These are phyloP conservation scores for Luehdorfia chinensis DNA, from an alignment of 1,140 invertebrate species.

Conservation along the genomic window DNA sequence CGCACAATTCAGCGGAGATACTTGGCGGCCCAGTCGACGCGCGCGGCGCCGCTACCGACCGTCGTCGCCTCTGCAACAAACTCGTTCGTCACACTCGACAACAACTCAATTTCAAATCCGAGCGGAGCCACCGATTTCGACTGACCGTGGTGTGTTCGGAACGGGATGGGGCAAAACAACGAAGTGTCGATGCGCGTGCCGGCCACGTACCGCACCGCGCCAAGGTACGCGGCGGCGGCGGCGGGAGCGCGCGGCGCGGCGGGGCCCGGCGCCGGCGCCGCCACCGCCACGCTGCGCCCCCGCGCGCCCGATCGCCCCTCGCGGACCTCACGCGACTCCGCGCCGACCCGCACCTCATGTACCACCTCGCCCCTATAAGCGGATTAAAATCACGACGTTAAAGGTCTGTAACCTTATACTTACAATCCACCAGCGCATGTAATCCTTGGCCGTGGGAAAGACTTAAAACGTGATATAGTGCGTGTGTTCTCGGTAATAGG, in stretches of 20 bases:
- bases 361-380: slow-evolving; percentile 44
- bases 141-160: slow-evolving; percentile 45
- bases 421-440: too few species aligned
- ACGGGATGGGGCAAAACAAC: slow-evolving; percentile 45
- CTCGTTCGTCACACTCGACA: too few species aligned
- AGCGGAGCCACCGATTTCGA: too few species aligned
- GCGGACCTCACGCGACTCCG: slow-evolving; percentile 8
- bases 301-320: slow-evolving; percentile 22
- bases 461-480: too few species aligned
- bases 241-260: slow-evolving; percentile 18
- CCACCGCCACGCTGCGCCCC: slow-evolving; percentile 8
- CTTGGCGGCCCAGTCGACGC: slow-evolving; percentile 65
- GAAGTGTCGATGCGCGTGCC: slow-evolving; percentile 54
- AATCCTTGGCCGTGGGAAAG: too few species aligned
- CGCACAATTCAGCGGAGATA: slow-evolving; percentile 57
- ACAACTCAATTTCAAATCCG: too few species aligned
- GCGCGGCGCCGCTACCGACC: slow-evolving; percentile 49
- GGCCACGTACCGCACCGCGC: slow-evolving; percentile 54
- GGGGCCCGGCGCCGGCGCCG: slow-evolving; percentile 13
- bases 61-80: slow-evolving; percentile 41
- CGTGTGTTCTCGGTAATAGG: too few species aligned
- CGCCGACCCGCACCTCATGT: slow-evolving; percentile 26
- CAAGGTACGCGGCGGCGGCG: slow-evolving; percentile 53
- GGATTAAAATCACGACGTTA: neutral
- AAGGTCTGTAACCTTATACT: too few species aligned